A percentile compares a stretch with the other conserved stretches of the same genome.
These are phyloP conservation scores for Nemopilema nomurai DNA, from an alignment of 30 jellyfish, hydroid and myxozoan species.

Conservation along the genomic window DNA sequence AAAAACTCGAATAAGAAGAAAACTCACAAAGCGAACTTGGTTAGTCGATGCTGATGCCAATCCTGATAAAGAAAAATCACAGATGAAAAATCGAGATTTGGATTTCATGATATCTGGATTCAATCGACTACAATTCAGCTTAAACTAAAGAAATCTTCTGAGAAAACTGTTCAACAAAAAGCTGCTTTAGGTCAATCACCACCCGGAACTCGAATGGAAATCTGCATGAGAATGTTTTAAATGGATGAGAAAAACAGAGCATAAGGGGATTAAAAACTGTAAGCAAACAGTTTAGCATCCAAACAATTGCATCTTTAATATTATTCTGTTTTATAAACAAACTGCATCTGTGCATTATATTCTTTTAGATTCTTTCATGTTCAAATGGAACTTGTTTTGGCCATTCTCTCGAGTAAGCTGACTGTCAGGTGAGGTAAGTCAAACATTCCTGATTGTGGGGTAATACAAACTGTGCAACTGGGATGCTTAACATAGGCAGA, in stretches of 20 bases:
- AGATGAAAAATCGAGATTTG: too few species aligned
- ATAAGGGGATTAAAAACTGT: not conserved
- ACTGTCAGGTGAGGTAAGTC: too few species aligned
- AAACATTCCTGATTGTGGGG: too few species aligned
- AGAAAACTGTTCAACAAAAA: too few species aligned
- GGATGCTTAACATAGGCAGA: too few species aligned
- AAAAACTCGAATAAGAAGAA: not conserved
- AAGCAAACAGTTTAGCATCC: too few species aligned
- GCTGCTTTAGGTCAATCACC: too few species aligned
- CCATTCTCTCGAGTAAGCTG: too few species aligned
- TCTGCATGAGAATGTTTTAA: not conserved
- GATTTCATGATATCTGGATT: too few species aligned
- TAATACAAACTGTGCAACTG: too few species aligned
- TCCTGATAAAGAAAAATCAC: not conserved
- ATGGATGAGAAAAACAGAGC: not conserved
- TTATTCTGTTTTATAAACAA: not conserved
- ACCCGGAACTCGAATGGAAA: not conserved
- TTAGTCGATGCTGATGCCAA: not conserved
- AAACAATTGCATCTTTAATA: not conserved
- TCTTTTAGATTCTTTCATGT: not conserved
- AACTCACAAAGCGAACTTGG: conserved; percentile 19
- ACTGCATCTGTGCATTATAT: not conserved
- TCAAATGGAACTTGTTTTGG: not conserved
- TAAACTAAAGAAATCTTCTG: too few species aligned
- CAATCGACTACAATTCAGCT: too few species aligned